Base-by-base conservation (phyloP, 2,113 vertebrate species). In the Hemiprocne comata region DNA sequence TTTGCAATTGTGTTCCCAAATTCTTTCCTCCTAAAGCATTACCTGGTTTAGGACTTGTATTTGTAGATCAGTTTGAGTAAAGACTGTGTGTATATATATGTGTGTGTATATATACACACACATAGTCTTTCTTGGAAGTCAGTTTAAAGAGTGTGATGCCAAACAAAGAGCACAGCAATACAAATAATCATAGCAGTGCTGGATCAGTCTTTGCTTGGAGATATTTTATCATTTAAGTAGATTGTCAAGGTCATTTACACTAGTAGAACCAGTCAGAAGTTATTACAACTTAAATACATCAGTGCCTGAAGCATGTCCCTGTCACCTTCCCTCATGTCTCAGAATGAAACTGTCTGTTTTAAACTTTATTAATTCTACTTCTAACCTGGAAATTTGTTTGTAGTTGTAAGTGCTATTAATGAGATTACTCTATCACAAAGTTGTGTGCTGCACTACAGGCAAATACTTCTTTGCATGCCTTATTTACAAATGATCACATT, bases 181-280 rank as follows among this genome's bases (percentile, higher is more conserved):
- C 20, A 79, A 62, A 85, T 54, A 85, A 73, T 19, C 38, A 48
- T 29, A 82, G 65, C 18, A 65, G 64, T 85, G 74, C 77, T 85
- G 60, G 46, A 93, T 50, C 66, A 85, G 42, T 54, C 65, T 84
- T 90, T 80, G 85, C 85, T 92, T 2, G 7, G 34, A 72, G 94
- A 80, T 81, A 73, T 81, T 93, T 89, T 78, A 77, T 77, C 87
- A 46, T 83, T 93, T 89, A 79, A 72, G 58, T 83, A 70, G 83
- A 77, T 64, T 80, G 84, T 64, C 64, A 96, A 96, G 84, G 95
- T 84, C 85, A 65, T 92, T 94, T 89, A 74, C 64, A 79, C 69
- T 34, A 62, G 36, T 18, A 48, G 65, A 87, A 36, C 80, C 66
- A 77, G 61, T 76, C 91, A 94, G 72, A 95, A 79, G 54, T 58